Evolutionary conservation across 2,888 invertebrate species (phyloP).

Genomic region (Cylloceria caligata): DNA sequence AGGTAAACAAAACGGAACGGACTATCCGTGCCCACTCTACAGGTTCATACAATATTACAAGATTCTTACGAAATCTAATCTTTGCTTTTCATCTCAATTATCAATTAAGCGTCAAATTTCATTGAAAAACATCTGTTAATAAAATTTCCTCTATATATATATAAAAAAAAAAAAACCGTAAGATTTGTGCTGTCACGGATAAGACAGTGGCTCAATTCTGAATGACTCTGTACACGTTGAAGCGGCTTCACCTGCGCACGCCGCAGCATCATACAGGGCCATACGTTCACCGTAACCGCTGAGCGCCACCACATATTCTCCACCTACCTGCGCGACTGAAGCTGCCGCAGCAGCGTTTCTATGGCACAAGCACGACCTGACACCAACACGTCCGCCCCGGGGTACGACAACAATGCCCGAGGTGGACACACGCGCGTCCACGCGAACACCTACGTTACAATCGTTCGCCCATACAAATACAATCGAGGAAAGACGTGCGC

Average conservation of each 20-base stretch:
- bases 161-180: background rate
- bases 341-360: constrained; percentile 36
- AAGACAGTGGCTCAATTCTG: constrained; percentile 14
- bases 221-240: constrained; percentile 35
- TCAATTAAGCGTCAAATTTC: too few relatives aligned
- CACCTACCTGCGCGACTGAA: constrained; percentile 56
- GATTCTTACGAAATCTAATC: too few relatives aligned
- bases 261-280: constrained; percentile 44
- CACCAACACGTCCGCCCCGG: constrained; percentile 44
- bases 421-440: constrained; percentile 61
- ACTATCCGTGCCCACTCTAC: constrained; percentile 75
- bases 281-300: constrained; percentile 57
- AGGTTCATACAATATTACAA: constrained; percentile 10
- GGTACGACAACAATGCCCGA: constrained; percentile 61
- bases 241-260: constrained; percentile 77
- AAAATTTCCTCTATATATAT: too few relatives aligned
- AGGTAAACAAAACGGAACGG: constrained; percentile 79
- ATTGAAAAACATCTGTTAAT: too few relatives aligned
- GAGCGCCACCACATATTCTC: constrained; percentile 63
- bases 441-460: constrained; percentile 57
- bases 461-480: constrained; percentile 20
- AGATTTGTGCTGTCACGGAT: too few relatives aligned
- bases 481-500: constrained; percentile 34
- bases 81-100: too few relatives aligned
- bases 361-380: constrained; percentile 60